Evolutionary conservation across 2,797 vertebrate genomes (phyloP).

Genomic region (Hypotaenidia okinawae): DNA sequence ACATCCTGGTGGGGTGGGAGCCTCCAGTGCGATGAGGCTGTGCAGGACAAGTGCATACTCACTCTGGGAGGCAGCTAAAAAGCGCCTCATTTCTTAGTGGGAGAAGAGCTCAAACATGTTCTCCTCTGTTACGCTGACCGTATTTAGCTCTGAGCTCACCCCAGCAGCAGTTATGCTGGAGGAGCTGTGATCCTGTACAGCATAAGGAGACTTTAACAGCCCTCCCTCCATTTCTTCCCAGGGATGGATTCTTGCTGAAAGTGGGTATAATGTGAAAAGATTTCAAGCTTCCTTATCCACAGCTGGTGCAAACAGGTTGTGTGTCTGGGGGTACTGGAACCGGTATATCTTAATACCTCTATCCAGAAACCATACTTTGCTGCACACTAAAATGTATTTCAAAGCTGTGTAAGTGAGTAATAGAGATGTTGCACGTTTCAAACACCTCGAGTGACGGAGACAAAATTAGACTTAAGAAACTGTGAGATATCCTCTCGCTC

Average conservation of each 20-base stretch:
- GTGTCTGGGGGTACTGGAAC: neutral
- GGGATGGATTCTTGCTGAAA: neutral
- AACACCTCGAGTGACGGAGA: neutral
- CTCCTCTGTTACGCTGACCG: neutral
- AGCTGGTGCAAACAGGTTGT: neutral
- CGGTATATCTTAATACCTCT: neutral
- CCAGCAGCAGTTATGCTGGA: neutral
- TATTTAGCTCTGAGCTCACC: neutral
- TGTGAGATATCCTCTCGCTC: neutral
- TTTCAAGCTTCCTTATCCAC: neutral
- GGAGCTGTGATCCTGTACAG: neutral
- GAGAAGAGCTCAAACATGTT: neutral
- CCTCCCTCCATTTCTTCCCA: constrained; percentile 11
- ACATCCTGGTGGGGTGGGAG: neutral
- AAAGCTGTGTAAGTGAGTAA: neutral
- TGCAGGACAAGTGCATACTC: neutral
- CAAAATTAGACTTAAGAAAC: neutral
- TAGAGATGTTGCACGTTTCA: neutral
- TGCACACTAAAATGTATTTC: neutral
- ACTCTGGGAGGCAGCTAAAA: neutral
- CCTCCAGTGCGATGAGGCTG: neutral
- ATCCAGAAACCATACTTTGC: neutral
- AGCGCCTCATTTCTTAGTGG: neutral
- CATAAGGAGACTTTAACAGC: constrained; percentile 8
- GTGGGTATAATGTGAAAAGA: neutral